phyloP scores from a whole-genome alignment of 2,797 vertebrate genomes.

The Lagothrix lagotricha region DNA sequence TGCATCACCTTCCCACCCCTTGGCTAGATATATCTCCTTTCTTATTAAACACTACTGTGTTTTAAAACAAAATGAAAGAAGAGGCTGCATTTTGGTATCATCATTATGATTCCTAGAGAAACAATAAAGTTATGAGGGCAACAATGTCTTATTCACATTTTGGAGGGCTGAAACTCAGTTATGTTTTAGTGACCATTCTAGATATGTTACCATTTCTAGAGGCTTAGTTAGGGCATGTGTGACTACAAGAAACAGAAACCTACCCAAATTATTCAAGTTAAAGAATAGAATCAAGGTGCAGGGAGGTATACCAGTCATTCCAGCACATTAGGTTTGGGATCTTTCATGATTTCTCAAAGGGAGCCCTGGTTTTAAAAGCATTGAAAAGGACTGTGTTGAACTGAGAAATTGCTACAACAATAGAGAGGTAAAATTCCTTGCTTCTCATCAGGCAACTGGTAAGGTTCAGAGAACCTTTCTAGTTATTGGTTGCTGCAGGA shows the following conservation, averaged over 20 bases:
- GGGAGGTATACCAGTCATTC: not conserved
- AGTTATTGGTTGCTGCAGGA: not conserved
- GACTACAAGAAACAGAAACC: not conserved
- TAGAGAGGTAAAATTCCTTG: not conserved
- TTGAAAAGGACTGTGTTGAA: not conserved
- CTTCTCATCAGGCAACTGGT: not conserved
- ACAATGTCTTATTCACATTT: not conserved
- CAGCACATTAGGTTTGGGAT: not conserved
- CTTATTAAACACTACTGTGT: not conserved
- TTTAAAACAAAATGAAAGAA: not conserved
- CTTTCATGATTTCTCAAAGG: not conserved
- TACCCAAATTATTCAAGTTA: not conserved
- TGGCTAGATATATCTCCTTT: constrained; percentile 19
- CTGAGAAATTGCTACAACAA: not conserved
- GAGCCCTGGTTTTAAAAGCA: not conserved
- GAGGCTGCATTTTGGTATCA: not conserved
- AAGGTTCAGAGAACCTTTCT: not conserved
- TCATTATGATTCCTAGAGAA: not conserved
- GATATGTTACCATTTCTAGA: not conserved
- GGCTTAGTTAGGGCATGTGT: not conserved
- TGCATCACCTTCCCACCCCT: not conserved
- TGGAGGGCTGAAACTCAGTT: not conserved
- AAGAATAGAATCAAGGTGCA: not conserved
- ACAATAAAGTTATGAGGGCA: not conserved
- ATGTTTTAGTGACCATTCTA: not conserved